Percentiles rank a stretch among this genome's conserved stretches.
Conservation (phyloP, 2,113 vertebrate species). For the Oryzias woworae region DNA sequence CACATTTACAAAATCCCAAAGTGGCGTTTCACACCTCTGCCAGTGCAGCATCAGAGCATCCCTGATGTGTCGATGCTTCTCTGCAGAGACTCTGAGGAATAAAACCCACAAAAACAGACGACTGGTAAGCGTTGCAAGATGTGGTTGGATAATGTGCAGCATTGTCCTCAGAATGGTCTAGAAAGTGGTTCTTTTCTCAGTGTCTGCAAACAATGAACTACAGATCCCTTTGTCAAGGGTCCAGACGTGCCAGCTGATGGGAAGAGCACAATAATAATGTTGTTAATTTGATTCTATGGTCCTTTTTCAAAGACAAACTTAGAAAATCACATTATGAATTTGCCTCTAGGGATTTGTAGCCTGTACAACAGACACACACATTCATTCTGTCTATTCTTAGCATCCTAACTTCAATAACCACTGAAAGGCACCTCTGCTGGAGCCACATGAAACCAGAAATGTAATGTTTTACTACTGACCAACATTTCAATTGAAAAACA, state of each 20-base stretch:
- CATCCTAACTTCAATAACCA: neutral
- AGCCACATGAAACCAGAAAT: no score
- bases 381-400: neutral
- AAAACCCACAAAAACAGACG: conserved; percentile 24
- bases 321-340: conserved; percentile 9
- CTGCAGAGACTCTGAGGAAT: conserved; percentile 35
- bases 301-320: conserved; percentile 17
- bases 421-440: no score
- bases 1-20: conserved; percentile 40
- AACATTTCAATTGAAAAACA: no score
- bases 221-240: neutral
- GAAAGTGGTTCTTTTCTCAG: neutral
- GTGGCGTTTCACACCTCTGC: conserved; percentile 66
- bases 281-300: conserved; percentile 3
- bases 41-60: conserved; percentile 40
- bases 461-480: no score
- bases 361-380: neutral
- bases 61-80: conserved; percentile 42
- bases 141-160: neutral
- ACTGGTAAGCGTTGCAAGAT: conserved; percentile 5
- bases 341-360: neutral
- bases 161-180: conserved; percentile 5
- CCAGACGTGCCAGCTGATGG: neutral
- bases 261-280: neutral
- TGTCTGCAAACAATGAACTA: neutral